phyloP scores from a whole-genome alignment of 2,797 vertebrate genomes.

The Vipera ursinii region DNA sequence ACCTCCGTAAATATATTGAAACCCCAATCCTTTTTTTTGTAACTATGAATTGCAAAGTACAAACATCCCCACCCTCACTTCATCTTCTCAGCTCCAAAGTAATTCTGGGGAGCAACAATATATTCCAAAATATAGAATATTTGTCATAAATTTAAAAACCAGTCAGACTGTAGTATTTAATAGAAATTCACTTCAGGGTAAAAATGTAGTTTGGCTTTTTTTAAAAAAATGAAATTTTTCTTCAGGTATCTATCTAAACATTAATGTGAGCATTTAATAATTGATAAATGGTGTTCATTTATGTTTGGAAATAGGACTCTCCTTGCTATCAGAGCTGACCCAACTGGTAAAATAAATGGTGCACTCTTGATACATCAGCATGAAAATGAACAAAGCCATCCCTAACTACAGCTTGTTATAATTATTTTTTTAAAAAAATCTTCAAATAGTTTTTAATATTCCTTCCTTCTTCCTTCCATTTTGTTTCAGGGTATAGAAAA shows the following conservation, averaged over 20 bases:
- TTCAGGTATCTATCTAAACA: background rate
- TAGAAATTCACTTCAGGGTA: background rate
- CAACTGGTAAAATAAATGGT: slow-evolving; percentile 24
- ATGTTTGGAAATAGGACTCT: slow-evolving; percentile 22
- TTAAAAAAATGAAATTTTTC: background rate
- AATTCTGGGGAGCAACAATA: background rate
- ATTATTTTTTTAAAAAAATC: background rate
- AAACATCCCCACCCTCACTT: background rate
- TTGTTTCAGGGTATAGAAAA: background rate
- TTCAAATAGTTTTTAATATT: background rate
- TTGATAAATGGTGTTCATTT: slow-evolving; percentile 29
- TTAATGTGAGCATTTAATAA: slow-evolving; percentile 29
- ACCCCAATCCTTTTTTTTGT: background rate
- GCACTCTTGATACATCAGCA: background rate
- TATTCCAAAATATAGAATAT: background rate
- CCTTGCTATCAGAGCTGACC: slow-evolving; percentile 8
- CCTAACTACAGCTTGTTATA: background rate
- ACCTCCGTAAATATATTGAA: background rate
- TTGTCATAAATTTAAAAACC: background rate
- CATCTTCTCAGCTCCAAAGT: background rate
- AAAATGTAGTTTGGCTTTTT: background rate
- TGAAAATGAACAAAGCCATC: slow-evolving; percentile 9
- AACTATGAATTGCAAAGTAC: background rate
- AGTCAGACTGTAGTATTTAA: background rate
- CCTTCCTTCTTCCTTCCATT: background rate